Percentiles rank a stretch among this genome's conserved stretches.
These are phyloP conservation scores for Phoebastria nigripes DNA, from an alignment of 2,797 vertebrate species.

Conservation along the genomic window DNA sequence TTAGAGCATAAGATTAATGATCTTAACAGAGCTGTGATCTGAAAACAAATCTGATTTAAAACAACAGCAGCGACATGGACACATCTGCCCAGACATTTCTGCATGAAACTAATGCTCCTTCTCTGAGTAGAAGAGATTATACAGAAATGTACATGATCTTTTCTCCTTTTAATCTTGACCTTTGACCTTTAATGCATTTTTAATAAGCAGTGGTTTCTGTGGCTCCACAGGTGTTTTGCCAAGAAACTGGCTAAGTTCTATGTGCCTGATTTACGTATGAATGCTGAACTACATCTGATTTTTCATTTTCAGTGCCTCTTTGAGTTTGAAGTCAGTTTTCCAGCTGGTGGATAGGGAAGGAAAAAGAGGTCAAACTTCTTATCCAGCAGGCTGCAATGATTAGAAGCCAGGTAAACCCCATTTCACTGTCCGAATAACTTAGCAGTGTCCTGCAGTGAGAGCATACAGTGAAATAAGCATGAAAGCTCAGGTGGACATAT, in stretches of 20 bases:
- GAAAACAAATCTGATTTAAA: background rate
- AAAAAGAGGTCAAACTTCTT: background rate
- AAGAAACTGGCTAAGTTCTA: background rate
- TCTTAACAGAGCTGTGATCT: background rate
- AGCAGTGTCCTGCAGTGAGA: background rate
- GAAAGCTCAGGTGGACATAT: background rate
- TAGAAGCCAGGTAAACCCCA: background rate
- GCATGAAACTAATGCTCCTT: background rate
- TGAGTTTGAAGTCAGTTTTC: background rate
- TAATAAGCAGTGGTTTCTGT: constrained; percentile 11
- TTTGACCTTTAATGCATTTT: background rate
- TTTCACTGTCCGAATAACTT: background rate
- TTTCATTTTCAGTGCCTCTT: background rate
- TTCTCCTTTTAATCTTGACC: background rate
- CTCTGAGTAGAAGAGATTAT: background rate
- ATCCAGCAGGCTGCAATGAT: background rate
- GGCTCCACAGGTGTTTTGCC: background rate
- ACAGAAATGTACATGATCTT: background rate
- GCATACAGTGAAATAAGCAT: background rate
- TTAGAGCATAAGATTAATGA: background rate
- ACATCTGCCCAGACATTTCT: background rate
- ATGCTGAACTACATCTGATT: constrained; percentile 6
- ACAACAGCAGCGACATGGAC: background rate
- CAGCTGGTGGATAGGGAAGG: background rate
- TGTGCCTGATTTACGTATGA: background rate